Evolutionary conservation across 53 echinoderm and acorn worm genomes (phyloP), one percentile per base, ranked within the genome.

Genomic region (Apostichopus leukothele): DNA sequence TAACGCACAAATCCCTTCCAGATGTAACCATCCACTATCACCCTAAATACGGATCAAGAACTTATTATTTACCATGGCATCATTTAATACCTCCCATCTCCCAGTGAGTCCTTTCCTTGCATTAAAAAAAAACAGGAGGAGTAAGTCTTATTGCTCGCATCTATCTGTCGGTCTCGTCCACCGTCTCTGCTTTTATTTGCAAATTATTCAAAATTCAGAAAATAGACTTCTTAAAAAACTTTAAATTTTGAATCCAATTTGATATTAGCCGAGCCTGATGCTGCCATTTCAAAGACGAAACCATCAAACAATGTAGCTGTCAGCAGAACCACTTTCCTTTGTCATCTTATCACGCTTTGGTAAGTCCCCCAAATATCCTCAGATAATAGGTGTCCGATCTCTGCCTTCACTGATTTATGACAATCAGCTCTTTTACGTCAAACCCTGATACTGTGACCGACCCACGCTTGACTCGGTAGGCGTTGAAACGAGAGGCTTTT

Each of bases 401-500:
- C 18, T n/a, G 53, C 51, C 79, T 79, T 53, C 53, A 7, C 50
- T 53, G 79, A 18, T 79, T 63, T 79, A 79, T 6, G 54, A 79
- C 79, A 51, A 53, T 79, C 79, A 18, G 5, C 4, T 63, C 13
- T 51, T 79, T 51, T 79, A 51, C 79, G 79, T 79, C 79, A 79
- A 79, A 10, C 79, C 53, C n/a, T 4, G 50, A 19, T n/a, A 79
- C 50, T 79, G 51, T 51, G 79, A 79, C 79, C 53, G 79, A 79
- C 79, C 25, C 79, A 79, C 50, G 79, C 79, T 53, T 79, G 79
- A 79, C 79, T 79, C 19, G 16, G 51, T 19, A 79, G 79, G 79
- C 51, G 79, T 79, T 79, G 79, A 79, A 11, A 79, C 51, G 52
- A 53, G 50, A 79, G 79, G 79, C 51, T 79, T n/a, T 11, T 53